Evolutionary conservation across 2,113 vertebrate genomes (phyloP).

Genomic region (Ivindomyrus marchei): DNA sequence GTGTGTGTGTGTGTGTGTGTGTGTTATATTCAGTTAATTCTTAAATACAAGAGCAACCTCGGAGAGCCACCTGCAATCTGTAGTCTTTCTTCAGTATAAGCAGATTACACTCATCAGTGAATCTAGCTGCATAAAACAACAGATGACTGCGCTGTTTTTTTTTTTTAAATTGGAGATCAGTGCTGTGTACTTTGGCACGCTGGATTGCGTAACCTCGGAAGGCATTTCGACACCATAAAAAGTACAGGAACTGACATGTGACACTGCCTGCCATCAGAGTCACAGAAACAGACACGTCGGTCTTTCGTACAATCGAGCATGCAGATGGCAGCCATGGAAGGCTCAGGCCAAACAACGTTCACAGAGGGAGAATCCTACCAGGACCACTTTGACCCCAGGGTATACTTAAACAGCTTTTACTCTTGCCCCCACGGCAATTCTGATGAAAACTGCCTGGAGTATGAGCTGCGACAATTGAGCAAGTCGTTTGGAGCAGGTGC

Average conservation of each 20-base stretch:
- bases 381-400: conserved; percentile 44
- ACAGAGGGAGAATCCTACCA: conserved; percentile 49
- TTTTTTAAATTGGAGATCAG: neutral
- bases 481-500: conserved; percentile 51
- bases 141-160: neutral
- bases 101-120: neutral
- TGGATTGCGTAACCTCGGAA: neutral
- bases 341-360: conserved; percentile 25
- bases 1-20: too few relatives aligned
- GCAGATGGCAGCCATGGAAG: neutral
- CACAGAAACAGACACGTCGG: neutral
- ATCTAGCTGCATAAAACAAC: neutral
- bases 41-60: neutral
- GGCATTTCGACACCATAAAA: neutral
- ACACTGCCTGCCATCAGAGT: neutral
- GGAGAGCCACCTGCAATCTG: neutral
- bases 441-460: conserved; percentile 37
- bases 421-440: conserved; percentile 31
- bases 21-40: neutral
- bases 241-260: neutral
- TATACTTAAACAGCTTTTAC: conserved; percentile 50
- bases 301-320: neutral
- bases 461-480: conserved; percentile 46
- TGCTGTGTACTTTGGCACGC: neutral
- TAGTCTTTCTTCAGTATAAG: neutral